A percentile compares a stretch with the other conserved stretches of the same genome.
Evolutionary conservation across 2,113 vertebrate species (phyloP).

Genomic region (Apteryx owenii): DNA sequence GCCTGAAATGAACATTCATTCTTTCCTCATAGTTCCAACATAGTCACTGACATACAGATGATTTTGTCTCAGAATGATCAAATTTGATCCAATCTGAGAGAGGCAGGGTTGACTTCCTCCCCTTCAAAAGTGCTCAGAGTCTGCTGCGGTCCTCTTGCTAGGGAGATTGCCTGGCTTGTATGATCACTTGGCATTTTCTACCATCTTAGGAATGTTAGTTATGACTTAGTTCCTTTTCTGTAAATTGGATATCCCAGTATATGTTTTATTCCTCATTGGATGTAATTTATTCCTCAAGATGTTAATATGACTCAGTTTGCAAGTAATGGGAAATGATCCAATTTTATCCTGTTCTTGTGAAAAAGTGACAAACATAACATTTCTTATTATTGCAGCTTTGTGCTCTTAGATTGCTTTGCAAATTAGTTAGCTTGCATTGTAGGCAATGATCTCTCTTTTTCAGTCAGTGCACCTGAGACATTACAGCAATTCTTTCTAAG

Average conservation of each 20-base stretch:
- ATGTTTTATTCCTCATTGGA: neutral
- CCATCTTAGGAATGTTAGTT: neutral
- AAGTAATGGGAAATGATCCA: neutral
- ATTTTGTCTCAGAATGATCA: neutral
- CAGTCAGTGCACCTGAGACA: neutral
- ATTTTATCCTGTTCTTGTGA: neutral
- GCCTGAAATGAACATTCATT: neutral
- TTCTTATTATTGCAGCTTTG: neutral
- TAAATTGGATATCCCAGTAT: neutral
- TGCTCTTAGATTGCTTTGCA: neutral
- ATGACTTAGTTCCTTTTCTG: neutral
- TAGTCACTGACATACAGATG: neutral
- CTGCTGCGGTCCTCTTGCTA: neutral
- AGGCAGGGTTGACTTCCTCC: fast-evolving
- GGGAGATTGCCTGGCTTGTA: neutral
- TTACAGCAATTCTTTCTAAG: neutral
- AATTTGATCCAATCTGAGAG: neutral
- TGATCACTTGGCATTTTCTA: neutral
- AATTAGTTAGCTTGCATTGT: neutral
- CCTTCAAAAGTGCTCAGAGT: neutral
- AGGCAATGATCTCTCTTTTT: neutral
- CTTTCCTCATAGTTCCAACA: neutral
- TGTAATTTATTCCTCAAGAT: neutral
- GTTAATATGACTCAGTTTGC: neutral
- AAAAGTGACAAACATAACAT: neutral